phyloP scores from a whole-genome alignment of 2,113 vertebrate genomes.

The Synchiropus splendidus region DNA sequence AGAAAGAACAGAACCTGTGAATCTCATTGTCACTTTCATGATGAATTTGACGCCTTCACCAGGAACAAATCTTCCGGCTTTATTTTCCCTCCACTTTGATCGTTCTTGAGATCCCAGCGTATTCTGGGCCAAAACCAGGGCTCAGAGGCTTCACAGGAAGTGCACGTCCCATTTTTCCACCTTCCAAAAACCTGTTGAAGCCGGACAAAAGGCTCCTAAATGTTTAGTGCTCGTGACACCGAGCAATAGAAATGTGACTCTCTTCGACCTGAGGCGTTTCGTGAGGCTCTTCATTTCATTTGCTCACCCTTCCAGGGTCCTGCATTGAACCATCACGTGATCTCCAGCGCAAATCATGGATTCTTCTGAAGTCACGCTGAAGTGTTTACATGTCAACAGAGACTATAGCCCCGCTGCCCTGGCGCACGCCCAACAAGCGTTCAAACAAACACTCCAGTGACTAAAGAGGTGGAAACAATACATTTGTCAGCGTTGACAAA shows the following conservation, averaged over 20 bases:
- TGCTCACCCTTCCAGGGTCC: constrained; percentile 26
- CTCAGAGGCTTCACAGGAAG: constrained; percentile 3
- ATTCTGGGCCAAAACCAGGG: background rate
- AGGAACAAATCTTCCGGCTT: constrained; percentile 6
- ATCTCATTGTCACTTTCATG: no score
- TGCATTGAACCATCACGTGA: constrained; percentile 5
- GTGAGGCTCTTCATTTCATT: constrained; percentile 40
- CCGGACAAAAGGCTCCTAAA: constrained; percentile 44
- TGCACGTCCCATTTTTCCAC: constrained; percentile 51
- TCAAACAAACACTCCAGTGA: constrained; percentile 18
- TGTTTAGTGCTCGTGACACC: constrained; percentile 39
- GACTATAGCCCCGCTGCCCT: constrained; percentile 13
- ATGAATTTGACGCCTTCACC: background rate
- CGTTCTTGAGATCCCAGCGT: constrained; percentile 46
- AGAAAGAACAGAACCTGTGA: no score
- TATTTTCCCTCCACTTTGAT: constrained; percentile 38
- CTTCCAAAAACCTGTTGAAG: constrained; percentile 39
- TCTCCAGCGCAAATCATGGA: constrained; percentile 28
- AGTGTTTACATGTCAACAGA: constrained; percentile 16
- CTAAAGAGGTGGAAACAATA: constrained; percentile 12
- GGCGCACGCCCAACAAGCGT: constrained; percentile 26
- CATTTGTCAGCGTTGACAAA: constrained; percentile 32
- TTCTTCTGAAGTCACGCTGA: constrained; percentile 12
- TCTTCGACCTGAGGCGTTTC: constrained; percentile 38
- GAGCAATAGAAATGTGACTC: constrained; percentile 43